Base-by-base conservation (phyloP, 1,140 invertebrate species). In the Archivesica marissinica region DNA sequence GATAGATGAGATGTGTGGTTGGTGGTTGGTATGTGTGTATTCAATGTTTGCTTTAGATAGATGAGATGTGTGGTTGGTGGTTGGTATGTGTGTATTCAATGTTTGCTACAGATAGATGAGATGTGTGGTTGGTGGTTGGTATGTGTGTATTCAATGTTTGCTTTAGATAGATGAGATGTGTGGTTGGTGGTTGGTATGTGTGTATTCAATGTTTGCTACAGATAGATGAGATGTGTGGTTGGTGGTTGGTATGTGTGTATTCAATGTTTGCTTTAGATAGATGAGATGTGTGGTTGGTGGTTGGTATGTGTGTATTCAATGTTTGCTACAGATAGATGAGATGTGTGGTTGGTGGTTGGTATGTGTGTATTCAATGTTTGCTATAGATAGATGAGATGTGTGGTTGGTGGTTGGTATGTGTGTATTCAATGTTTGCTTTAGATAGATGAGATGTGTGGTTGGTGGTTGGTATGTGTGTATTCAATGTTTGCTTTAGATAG, bases 1-100 rank as follows among this genome's bases (percentile, higher is more conserved):
- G 59, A 64, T 64, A 64, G 38, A 35, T 64, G 38, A 64, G 59
- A 64, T n/a, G n/a, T n/a, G n/a, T n/a, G n/a, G 59, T 64, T 64
- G 15, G n/a, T 64, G 23, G 7, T 1, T 35, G 59, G 59, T 35
- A 64, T 64, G 59, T 64, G 59, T 30, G 59, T 35, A 64, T 6
- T 35, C 23, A n/a, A 7, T 35, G 30, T 1, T 35, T 64, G 4
- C 59, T 35, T 20, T 33, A 35, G 59, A 64, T 64, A 64, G 38
- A 35, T 64, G 38, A 64, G 59, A 64, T n/a, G n/a, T n/a, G n/a
- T n/a, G n/a, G 59, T 64, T 64, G 15, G n/a, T 64, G 23, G 7
- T 1, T 35, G 59, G 59, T 35, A 64, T 64, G 59, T 64, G 59
- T 30, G 59, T 35, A 64, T 6, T 35, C 23, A n/a, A 7, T 35